Percentiles rank a stretch among this genome's conserved stretches.
These are phyloP conservation scores for Sebastes variabilis DNA, from an alignment of 2,797 vertebrate species.

Conservation along the genomic window DNA sequence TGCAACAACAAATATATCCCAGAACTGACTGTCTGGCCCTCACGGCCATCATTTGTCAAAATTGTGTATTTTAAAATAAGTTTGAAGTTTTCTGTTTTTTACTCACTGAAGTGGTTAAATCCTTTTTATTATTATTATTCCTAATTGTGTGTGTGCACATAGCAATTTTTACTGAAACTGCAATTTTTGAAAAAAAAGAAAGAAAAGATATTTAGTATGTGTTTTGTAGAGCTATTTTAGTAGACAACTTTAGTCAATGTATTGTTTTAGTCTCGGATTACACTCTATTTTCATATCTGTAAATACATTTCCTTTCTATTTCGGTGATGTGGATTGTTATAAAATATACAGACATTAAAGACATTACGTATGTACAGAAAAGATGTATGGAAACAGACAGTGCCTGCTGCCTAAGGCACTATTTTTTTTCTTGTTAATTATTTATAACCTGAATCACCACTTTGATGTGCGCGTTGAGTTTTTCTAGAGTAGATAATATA, in stretches of 20 bases:
- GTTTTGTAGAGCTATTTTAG: background rate
- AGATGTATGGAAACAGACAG: constrained; percentile 21
- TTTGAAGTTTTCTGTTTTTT: background rate
- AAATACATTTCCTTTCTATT: constrained; percentile 47
- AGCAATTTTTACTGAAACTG: constrained; percentile 7
- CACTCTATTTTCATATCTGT: constrained; percentile 49
- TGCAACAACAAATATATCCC: background rate
- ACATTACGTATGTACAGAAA: constrained; percentile 45
- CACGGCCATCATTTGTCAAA: background rate
- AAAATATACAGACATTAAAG: constrained; percentile 35
- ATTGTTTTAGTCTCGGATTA: constrained; percentile 2
- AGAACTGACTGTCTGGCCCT: background rate
- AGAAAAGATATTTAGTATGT: background rate
- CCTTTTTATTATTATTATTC: constrained; percentile 6
- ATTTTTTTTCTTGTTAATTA: constrained; percentile 45
- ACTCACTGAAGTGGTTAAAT: constrained; percentile 1
- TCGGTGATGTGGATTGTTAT: constrained; percentile 22
- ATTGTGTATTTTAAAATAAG: background rate
- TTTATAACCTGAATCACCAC: constrained; percentile 41
- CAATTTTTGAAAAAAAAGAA: background rate
- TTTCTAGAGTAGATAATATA: constrained; percentile 15
- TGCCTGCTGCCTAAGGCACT: background rate
- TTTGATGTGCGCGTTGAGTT: constrained; percentile 46
- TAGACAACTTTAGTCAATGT: background rate
- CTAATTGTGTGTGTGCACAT: constrained; percentile 9